Conservation (phyloP, 2,113 vertebrate species). For the Pionites leucogaster region DNA sequence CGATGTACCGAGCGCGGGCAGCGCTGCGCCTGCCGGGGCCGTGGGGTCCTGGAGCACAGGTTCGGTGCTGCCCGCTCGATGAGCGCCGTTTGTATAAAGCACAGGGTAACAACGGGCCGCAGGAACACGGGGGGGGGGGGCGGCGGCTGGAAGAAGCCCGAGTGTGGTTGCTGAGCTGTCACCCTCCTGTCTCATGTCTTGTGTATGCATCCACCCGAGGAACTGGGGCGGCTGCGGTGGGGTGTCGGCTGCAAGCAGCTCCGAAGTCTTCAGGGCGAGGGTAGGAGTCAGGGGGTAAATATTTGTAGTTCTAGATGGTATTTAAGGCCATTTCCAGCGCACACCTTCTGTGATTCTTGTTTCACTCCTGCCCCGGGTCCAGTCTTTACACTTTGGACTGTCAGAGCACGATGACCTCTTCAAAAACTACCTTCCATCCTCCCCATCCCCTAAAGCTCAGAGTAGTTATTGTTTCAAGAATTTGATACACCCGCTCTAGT, state of each 20-base stretch:
- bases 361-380: too few relatives aligned
- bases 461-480: not conserved
- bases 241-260: accelerated
- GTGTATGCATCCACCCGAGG: not conserved
- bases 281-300: not conserved
- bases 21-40: not conserved
- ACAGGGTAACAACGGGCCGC: not conserved
- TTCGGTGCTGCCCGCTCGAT: not conserved
- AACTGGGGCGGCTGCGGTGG: not conserved
- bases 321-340: not conserved
- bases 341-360: not conserved
- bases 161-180: not conserved
- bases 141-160: too few relatives aligned
- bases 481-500: accelerated
- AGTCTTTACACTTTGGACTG: accelerated
- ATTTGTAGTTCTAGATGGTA: not conserved
- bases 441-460: accelerated
- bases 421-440: not conserved
- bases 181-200: not conserved
- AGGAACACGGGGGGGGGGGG: too few relatives aligned
- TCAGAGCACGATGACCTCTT: not conserved
- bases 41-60: not conserved
- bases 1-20: not conserved
- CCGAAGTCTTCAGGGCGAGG: accelerated
- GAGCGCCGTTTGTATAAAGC: not conserved